Evolutionary conservation across 2,113 vertebrate genomes (phyloP).

Genomic region (Paradoxurus hermaphroditus): DNA sequence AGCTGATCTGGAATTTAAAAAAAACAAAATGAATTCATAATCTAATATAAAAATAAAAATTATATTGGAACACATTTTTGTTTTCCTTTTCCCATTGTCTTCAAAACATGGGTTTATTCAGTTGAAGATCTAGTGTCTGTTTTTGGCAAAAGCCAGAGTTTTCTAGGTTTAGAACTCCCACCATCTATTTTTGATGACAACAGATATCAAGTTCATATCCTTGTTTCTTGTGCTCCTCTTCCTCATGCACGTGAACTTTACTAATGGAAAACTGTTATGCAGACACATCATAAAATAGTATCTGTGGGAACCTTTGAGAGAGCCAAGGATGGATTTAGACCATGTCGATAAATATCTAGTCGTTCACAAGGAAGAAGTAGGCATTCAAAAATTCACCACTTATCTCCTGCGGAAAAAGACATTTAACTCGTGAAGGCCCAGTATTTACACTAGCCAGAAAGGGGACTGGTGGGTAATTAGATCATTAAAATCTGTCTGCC

Average conservation of each 20-base stretch:
- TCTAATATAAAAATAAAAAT: neutral
- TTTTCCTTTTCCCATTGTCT: neutral
- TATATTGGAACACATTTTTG: neutral
- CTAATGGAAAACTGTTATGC: neutral
- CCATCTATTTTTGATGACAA: neutral
- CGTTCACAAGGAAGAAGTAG: neutral
- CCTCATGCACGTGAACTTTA: neutral
- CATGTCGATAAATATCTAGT: neutral
- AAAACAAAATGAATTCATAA: neutral
- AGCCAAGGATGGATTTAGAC: neutral
- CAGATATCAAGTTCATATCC: neutral
- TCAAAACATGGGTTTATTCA: neutral
- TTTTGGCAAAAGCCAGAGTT: neutral
- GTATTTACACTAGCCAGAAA: neutral
- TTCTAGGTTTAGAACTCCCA: neutral
- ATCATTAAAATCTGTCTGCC: neutral
- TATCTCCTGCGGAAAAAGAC: neutral
- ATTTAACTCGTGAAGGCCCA: neutral
- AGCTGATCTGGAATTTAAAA: neutral
- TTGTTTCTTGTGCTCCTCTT: neutral
- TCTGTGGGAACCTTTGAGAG: neutral
- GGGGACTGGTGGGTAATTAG: neutral
- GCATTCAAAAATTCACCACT: neutral
- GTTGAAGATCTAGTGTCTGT: neutral
- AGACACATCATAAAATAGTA: neutral